Percentiles rank a stretch among this genome's conserved stretches.
These are phyloP conservation scores for Cantharis rufa DNA, from an alignment of 2,888 invertebrate species.

Conservation along the genomic window DNA sequence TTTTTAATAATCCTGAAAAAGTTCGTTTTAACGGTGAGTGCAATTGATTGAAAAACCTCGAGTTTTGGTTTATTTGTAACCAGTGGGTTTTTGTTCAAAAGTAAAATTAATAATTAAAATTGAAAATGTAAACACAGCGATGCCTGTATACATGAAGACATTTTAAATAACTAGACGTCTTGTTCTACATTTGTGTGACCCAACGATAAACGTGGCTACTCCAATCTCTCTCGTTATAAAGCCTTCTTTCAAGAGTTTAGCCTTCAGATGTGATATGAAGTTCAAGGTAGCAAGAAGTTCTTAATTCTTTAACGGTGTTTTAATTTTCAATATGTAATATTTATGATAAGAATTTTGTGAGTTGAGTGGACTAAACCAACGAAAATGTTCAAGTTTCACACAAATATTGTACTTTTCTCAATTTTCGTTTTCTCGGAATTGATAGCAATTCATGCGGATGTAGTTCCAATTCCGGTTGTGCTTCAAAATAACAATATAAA, in stretches of 20 bases:
- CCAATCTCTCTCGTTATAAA: constrained; percentile 53
- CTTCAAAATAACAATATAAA: neutral
- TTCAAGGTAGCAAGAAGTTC: constrained; percentile 45
- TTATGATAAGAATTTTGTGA: neutral
- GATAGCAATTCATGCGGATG: neutral
- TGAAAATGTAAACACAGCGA: neutral
- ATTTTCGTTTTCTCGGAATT: constrained; percentile 1
- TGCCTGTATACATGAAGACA: neutral
- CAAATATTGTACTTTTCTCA: neutral
- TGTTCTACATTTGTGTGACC: constrained; percentile 34
- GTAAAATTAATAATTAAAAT: neutral
- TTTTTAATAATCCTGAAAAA: neutral
- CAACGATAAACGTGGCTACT: constrained; percentile 40
- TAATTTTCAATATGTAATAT: constrained; percentile 49
- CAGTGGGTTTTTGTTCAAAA: neutral
- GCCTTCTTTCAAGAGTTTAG: constrained; percentile 43
- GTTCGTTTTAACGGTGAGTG: neutral
- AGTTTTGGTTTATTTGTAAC: neutral
- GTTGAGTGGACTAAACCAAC: neutral
- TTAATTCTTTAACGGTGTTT: constrained; percentile 28
- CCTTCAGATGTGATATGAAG: constrained; percentile 50
- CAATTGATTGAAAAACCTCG: neutral
- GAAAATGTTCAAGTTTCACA: neutral
- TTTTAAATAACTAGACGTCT: constrained; percentile 12
- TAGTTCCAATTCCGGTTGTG: neutral